Percentiles rank a stretch among this genome's conserved stretches.
phyloP scores from a whole-genome alignment of 1,140 invertebrate genomes.

The Bombus superbus region DNA sequence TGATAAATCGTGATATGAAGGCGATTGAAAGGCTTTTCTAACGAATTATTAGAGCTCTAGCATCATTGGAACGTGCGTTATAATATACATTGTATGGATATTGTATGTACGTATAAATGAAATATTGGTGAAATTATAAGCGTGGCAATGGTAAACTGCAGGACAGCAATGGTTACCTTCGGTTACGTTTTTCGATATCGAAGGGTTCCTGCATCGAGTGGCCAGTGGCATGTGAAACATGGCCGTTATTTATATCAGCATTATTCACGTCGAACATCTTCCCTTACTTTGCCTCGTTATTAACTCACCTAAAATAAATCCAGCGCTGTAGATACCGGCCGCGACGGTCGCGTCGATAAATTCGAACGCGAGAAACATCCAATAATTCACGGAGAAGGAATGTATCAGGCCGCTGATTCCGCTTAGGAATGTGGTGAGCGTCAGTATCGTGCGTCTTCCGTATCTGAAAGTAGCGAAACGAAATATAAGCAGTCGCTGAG shows the following conservation, averaged over 20 bases:
- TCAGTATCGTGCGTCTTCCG: conserved; percentile 86
- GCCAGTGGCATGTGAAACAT: conserved; percentile 23
- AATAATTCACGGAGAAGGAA: conserved; percentile 86
- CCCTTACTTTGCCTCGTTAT: conserved; percentile 53
- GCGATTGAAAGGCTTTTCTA: not conserved
- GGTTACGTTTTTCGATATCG: conserved; percentile 27
- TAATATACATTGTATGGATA: not conserved
- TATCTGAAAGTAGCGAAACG: conserved; percentile 79
- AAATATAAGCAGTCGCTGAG: not conserved
- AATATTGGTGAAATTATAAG: not conserved
- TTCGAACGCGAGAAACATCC: conserved; percentile 86
- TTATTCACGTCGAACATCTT: conserved; percentile 48
- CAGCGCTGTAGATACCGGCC: conserved; percentile 86
- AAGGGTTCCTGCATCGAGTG: not conserved
- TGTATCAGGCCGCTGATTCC: conserved; percentile 85
- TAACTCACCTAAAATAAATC: conserved; percentile 84
- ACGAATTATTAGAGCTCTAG: not conserved
- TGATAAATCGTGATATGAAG: not conserved
- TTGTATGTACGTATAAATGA: not conserved
- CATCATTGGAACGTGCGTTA: not conserved
- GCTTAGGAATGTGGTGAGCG: conserved; percentile 80
- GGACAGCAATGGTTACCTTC: not conserved
- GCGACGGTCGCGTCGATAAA: conserved; percentile 86
- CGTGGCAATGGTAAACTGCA: not conserved
- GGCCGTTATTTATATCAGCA: conserved; percentile 45